Base-by-base conservation (phyloP, 2,113 vertebrate genomes). In the Sminthopsis crassicaudata region DNA sequence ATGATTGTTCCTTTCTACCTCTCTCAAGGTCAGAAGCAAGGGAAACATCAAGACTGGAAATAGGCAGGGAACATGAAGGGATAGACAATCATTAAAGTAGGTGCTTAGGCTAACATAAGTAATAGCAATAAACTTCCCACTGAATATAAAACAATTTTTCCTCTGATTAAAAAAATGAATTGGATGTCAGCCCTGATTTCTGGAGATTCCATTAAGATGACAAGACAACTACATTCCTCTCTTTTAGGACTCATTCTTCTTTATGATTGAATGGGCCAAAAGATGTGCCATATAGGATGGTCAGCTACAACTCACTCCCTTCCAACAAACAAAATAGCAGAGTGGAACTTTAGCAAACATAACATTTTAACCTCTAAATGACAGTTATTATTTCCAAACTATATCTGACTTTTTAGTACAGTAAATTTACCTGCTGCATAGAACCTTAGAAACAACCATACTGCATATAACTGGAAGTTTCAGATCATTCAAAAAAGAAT, bases 21-120 rank as follows among this genome's bases (percentile, higher is more conserved):
- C 53, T 91, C 54, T 84, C 46, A 91, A 5, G 52, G 24, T 91
- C 46, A 95, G 36, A 36, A 94, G n/a, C 54, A 89, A 90, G 46
- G 42, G 54, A 95, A 92, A 88, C 46, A 60, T 7, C 88, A 94
- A 94, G 90, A 53, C 46, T 91, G 92, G 93, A 57, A 25, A 4
- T 50, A 91, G 48, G 46, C 76, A 95, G 90, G 50, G 93, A 97
- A 53, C 19, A 94, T 76, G 51, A 53, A 94, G 46, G 26, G 48
- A 26, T n/a, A 88, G 46, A 27, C 48, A 94, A 55, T 16, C 54
- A 95, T 92, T 9, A n/a, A 88, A 23, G 2, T n/a, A 94, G 84
- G 92, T 36, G 7, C 3, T 94, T 27, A 89, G 46, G 92, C 90
- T 97, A 91, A 91, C 22, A 90, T 4, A 60, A 60, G 54, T 67